Evolutionary conservation across 1,140 invertebrate genomes (phyloP).

Genomic region (Bombus pyrosoma): DNA sequence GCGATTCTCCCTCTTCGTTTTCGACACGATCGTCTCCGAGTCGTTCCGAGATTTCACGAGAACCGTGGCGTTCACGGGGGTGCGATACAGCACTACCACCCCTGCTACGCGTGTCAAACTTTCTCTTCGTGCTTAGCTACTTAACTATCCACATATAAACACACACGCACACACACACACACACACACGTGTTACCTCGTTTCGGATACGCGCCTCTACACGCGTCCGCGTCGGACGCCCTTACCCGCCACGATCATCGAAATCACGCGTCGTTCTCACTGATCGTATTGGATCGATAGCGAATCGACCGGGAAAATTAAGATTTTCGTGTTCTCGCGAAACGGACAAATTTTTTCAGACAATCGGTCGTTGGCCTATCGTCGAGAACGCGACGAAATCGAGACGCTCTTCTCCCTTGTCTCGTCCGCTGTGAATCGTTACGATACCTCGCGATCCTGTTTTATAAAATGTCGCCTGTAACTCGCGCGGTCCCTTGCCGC

Average conservation of each 20-base stretch:
- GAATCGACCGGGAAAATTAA: background rate
- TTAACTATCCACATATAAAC: background rate
- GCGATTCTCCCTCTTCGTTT: slow-evolving; percentile 49
- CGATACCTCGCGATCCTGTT: background rate
- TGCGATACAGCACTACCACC: slow-evolving; percentile 6
- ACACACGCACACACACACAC: no score
- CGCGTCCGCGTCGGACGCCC: background rate
- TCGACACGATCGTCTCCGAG: slow-evolving; percentile 60
- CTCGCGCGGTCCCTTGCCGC: background rate
- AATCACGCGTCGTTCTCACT: background rate
- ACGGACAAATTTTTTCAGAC: no score
- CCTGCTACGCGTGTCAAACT: background rate
- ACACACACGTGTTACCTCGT: background rate
- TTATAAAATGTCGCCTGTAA: background rate
- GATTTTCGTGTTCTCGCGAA: no score
- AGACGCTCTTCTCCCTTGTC: background rate
- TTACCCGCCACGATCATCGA: background rate
- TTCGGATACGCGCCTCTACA: background rate
- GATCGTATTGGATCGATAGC: background rate
- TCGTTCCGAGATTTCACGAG: slow-evolving; percentile 60
- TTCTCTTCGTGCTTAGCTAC: background rate
- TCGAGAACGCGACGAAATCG: no score
- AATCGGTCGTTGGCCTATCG: no score
- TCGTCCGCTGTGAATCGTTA: background rate
- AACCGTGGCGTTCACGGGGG: slow-evolving; percentile 30